Conservation (phyloP, 2,113 vertebrate genomes). For the pig (Sus scrofa) region DNA sequence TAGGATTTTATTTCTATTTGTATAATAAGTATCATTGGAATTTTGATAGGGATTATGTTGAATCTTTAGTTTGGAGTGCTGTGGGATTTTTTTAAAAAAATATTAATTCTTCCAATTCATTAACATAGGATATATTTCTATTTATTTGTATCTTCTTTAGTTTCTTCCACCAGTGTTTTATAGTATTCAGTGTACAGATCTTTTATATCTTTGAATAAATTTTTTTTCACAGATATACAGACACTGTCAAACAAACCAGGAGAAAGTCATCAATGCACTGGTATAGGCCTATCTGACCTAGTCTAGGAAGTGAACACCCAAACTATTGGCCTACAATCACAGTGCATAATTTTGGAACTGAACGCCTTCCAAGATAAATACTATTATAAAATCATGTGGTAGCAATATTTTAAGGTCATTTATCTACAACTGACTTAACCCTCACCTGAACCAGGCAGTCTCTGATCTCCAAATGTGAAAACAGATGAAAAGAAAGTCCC, state of each 20-base stretch:
- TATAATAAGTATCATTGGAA: background rate
- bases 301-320: background rate
- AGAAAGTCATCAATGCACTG: background rate
- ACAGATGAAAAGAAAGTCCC: background rate
- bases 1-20: background rate
- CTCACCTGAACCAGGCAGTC: background rate
- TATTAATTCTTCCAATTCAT: background rate
- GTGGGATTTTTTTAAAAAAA: background rate
- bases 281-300: background rate
- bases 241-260: background rate
- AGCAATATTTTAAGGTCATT: background rate
- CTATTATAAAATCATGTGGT: background rate
- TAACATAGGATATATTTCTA: background rate
- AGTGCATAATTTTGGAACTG: background rate
- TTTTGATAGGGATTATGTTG: background rate
- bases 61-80: background rate
- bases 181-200: background rate
- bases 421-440: background rate
- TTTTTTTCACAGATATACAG: too few species aligned
- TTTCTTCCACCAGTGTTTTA: background rate
- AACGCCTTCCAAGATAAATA: background rate
- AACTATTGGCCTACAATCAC: background rate
- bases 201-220: too few species aligned
- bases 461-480: background rate
- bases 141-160: background rate